These are phyloP conservation scores for Galaxias olidus DNA, from an alignment of 2,797 vertebrate genomes.

Conservation along the genomic window DNA sequence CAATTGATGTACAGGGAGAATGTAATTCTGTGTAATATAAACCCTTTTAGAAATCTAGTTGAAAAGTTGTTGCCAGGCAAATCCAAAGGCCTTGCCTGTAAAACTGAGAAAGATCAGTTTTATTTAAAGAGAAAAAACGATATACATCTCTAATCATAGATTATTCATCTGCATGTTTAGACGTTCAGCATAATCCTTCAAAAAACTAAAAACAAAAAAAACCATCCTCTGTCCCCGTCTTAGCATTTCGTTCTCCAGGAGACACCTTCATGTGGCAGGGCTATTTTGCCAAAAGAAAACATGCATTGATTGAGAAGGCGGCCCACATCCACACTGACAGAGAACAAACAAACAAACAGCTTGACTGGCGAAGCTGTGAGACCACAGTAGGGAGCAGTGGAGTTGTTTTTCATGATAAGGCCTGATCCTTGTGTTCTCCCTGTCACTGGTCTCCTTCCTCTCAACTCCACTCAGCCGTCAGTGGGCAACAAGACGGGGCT, in stretches of 20 bases:
- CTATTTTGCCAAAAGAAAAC: slow-evolving; percentile 27
- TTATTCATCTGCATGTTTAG: too few species aligned
- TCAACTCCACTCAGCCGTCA: slow-evolving; percentile 53
- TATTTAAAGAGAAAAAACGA: slow-evolving; percentile 29
- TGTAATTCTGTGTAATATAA: slow-evolving; percentile 23
- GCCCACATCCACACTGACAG: slow-evolving; percentile 36
- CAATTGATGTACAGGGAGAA: slow-evolving; percentile 39
- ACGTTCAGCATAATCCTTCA: too few species aligned
- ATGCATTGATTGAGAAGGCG: slow-evolving; percentile 31
- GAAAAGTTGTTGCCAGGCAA: slow-evolving; percentile 25
- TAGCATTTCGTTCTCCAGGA: slow-evolving; percentile 16
- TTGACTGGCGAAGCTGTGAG: slow-evolving; percentile 61
- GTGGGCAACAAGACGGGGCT: slow-evolving; percentile 12
- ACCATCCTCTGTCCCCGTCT: slow-evolving; percentile 22
- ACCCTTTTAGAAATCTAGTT: slow-evolving; percentile 29
- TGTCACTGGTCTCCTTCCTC: slow-evolving; percentile 46
- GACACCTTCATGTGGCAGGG: slow-evolving; percentile 32
- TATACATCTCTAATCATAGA: slow-evolving; percentile 19
- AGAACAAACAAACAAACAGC: slow-evolving; percentile 52
- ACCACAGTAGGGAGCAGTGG: slow-evolving; percentile 46
- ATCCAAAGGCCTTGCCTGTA: slow-evolving; percentile 20
- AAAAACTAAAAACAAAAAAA: too few species aligned
- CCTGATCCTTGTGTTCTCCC: slow-evolving; percentile 59
- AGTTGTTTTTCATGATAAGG: slow-evolving; percentile 64
- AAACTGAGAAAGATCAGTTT: slow-evolving; percentile 32